Percentiles rank a stretch among this genome's conserved stretches.
Conservation (phyloP, 2,797 vertebrate genomes). For the Sphenopsis melanotis region DNA sequence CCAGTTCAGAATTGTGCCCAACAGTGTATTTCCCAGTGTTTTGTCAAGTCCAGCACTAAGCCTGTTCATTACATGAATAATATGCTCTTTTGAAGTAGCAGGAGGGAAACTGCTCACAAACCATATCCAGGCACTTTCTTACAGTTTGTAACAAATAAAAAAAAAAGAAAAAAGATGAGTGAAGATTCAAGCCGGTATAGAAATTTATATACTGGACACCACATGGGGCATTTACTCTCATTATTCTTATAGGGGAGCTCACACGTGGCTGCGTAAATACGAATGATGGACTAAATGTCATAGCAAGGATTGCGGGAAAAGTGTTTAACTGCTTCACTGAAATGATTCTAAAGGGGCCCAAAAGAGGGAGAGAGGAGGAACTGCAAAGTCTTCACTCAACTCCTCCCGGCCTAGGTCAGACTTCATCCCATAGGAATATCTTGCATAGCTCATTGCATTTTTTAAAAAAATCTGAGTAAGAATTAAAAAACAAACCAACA, state of each 20-base stretch:
- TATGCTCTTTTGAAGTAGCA: constrained; percentile 56
- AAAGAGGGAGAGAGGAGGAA: neutral
- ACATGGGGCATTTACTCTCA: neutral
- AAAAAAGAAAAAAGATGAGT: neutral
- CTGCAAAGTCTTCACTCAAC: constrained; percentile 19
- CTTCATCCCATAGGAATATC: neutral
- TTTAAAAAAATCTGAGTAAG: neutral
- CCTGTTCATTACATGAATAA: constrained; percentile 57
- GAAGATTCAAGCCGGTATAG: neutral
- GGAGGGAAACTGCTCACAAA: constrained; percentile 32
- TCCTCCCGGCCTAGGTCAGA: neutral
- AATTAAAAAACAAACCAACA: neutral
- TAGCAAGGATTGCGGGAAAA: neutral
- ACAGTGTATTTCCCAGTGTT: constrained; percentile 53
- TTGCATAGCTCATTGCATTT: neutral
- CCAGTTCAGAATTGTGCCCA: constrained; percentile 58
- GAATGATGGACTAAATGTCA: constrained; percentile 20
- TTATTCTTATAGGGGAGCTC: constrained; percentile 3
- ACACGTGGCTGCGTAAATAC: constrained; percentile 18
- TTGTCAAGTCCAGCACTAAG: constrained; percentile 39
- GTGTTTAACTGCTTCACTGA: constrained; percentile 28
- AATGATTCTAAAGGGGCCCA: constrained; percentile 15
- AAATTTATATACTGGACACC: neutral
- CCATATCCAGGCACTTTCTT: constrained; percentile 9
- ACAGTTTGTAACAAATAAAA: neutral